Evolutionary conservation across 1,140 invertebrate genomes (phyloP).

Genomic region (Bombus waltoni): DNA sequence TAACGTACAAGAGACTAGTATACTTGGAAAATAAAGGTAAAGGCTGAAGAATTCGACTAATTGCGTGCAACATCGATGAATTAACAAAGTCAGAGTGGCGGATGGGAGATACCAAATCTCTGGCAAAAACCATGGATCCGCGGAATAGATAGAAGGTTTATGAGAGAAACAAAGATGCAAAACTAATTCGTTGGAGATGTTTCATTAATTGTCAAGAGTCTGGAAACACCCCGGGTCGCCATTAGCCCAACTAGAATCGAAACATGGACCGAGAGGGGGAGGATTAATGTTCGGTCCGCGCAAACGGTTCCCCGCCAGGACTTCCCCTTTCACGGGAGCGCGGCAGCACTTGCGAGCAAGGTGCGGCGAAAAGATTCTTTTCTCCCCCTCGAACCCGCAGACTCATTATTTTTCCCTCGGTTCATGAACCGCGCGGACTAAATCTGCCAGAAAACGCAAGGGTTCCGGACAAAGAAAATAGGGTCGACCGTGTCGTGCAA

Average conservation of each 20-base stretch:
- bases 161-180: not conserved
- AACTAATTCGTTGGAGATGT: not conserved
- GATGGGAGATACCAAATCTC: not conserved
- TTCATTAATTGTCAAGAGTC: not conserved
- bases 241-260: constrained; percentile 27
- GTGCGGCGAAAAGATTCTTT: constrained; percentile 7
- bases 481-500: not conserved
- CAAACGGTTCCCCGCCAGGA: not conserved
- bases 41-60: not conserved
- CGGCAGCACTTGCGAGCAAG: constrained; percentile 3
- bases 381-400: not conserved
- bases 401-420: constrained; percentile 59
- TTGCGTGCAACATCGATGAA: not conserved
- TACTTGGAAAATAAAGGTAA: not conserved
- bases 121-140: no score
- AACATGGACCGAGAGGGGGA: constrained; percentile 15
- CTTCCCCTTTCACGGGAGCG: not conserved
- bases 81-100: not conserved
- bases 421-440: not conserved
- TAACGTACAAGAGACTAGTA: not conserved
- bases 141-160: not conserved
- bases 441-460: constrained; percentile 42
- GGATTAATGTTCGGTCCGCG: constrained; percentile 30
- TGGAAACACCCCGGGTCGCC: not conserved
- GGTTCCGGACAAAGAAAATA: constrained; percentile 28